Conservation (phyloP, 2,797 vertebrate species). For the Enteromius afrohamiltoni region DNA sequence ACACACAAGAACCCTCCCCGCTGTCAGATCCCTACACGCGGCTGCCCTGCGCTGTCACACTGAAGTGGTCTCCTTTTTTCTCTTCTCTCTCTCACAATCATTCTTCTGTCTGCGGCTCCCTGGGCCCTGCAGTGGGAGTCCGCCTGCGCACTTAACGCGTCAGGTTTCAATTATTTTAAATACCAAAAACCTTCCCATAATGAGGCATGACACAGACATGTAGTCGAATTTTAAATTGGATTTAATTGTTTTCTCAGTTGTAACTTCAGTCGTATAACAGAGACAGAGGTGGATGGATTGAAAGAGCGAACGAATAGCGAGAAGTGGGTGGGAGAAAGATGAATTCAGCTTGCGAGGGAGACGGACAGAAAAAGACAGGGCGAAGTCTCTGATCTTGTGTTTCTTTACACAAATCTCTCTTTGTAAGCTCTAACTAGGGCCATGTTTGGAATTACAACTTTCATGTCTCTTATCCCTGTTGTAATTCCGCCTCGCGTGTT, state of each 20-base stretch:
- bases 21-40: constrained; percentile 49
- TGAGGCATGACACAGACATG: constrained; percentile 57
- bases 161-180: constrained; percentile 59
- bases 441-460: constrained; percentile 55
- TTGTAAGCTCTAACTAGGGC: constrained; percentile 43
- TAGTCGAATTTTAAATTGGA: constrained; percentile 55
- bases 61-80: constrained; percentile 50
- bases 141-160: constrained; percentile 37
- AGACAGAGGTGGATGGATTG: constrained; percentile 15
- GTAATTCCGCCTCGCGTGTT: constrained; percentile 62
- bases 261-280: constrained; percentile 48
- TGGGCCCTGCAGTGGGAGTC: constrained; percentile 47
- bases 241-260: constrained; percentile 62
- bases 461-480: constrained; percentile 58
- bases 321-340: constrained; percentile 36
- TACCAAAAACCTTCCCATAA: constrained; percentile 53
- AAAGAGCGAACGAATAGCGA: constrained; percentile 16
- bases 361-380: background rate
- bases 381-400: constrained; percentile 46
- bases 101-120: constrained; percentile 39
- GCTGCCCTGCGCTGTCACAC: constrained; percentile 53
- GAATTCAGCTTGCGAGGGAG: constrained; percentile 12
- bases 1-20: constrained; percentile 72
- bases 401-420: constrained; percentile 50
- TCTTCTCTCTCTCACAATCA: constrained; percentile 25